Conservation (phyloP, 2,797 vertebrate genomes). For the Monodelphis domestica region DNA sequence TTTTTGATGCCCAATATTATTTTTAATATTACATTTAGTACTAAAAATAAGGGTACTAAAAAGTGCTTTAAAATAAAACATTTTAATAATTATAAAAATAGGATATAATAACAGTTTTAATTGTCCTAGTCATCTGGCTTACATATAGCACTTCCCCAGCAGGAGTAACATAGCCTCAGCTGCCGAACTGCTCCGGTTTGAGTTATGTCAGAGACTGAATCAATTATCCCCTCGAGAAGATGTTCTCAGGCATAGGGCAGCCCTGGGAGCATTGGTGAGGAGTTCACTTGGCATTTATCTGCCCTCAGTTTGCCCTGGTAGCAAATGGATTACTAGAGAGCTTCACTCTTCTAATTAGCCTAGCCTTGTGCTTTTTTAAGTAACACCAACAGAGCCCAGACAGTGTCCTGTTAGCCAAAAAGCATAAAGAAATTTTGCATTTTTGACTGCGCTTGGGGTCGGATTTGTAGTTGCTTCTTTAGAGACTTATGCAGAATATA, state of each 20-base stretch:
- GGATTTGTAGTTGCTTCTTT: not conserved
- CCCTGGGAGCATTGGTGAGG: slow-evolving; percentile 33
- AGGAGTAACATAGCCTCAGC: slow-evolving; percentile 57
- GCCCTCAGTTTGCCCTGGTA: not conserved
- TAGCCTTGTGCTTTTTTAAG: not conserved
- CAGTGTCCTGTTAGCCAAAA: slow-evolving; percentile 42
- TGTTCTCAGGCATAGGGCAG: slow-evolving; percentile 34
- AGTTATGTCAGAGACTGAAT: slow-evolving; percentile 58
- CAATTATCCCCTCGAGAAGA: slow-evolving; percentile 47
- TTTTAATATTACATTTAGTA: not conserved
- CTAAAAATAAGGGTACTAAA: not conserved
- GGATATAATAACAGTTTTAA: not conserved
- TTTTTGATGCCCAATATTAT: not conserved
- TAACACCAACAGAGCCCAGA: slow-evolving; percentile 1
- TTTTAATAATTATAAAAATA: slow-evolving; percentile 2
- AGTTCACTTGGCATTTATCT: slow-evolving; percentile 52
- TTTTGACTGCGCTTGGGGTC: slow-evolving; percentile 26
- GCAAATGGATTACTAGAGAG: slow-evolving; percentile 30
- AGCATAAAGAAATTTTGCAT: slow-evolving; percentile 10
- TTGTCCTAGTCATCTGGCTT: not conserved
- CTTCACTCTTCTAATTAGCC: slow-evolving; percentile 26
- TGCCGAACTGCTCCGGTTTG: slow-evolving; percentile 54
- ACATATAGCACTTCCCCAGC: slow-evolving; percentile 13
- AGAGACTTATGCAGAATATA: not conserved
- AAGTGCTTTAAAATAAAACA: too few species aligned